Percentiles rank a stretch among this genome's conserved stretches.
These are phyloP conservation scores for Trematomus loennbergii DNA, from an alignment of 2,113 vertebrate genomes.

Conservation along the genomic window DNA sequence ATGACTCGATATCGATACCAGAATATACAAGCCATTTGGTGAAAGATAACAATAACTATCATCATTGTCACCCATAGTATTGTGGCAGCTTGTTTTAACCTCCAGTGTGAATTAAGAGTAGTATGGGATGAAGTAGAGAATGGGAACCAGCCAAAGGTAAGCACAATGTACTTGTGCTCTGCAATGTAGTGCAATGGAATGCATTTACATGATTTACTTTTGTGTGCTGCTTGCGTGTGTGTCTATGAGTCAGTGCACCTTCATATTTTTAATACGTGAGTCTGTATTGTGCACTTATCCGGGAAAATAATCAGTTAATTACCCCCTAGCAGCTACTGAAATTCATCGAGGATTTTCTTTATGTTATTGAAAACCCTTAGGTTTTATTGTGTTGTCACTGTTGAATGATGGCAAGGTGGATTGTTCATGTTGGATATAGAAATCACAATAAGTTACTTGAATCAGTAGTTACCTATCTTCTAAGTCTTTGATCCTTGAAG, in stretches of 20 bases:
- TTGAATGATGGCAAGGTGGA: not conserved
- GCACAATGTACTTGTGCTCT: not conserved
- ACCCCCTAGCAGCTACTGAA: conserved; percentile 5
- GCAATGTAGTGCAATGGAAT: not conserved
- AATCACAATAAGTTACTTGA: conserved; percentile 39
- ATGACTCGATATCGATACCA: not conserved
- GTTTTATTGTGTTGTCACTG: conserved; percentile 16
- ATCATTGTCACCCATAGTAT: not conserved
- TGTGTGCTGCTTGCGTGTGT: not conserved
- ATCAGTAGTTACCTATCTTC: conserved; percentile 21
- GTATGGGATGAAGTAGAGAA: not conserved
- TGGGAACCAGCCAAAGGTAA: not conserved
- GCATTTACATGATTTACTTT: not conserved
- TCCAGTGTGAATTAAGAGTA: not conserved
- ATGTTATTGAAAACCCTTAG: no score
- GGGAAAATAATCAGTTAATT: not conserved
- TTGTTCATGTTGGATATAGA: not conserved
- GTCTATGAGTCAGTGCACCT: conserved; percentile 22
- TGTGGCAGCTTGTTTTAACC: not conserved
- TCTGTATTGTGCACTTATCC: conserved; percentile 4
- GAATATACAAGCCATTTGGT: not conserved
- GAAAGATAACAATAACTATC: not conserved
- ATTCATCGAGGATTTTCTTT: not conserved
- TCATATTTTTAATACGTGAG: conserved; percentile 15
- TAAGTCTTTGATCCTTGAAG: not conserved